phyloP scores from a whole-genome alignment of 2,797 vertebrate species.

The Ptychadena robeensis region DNA sequence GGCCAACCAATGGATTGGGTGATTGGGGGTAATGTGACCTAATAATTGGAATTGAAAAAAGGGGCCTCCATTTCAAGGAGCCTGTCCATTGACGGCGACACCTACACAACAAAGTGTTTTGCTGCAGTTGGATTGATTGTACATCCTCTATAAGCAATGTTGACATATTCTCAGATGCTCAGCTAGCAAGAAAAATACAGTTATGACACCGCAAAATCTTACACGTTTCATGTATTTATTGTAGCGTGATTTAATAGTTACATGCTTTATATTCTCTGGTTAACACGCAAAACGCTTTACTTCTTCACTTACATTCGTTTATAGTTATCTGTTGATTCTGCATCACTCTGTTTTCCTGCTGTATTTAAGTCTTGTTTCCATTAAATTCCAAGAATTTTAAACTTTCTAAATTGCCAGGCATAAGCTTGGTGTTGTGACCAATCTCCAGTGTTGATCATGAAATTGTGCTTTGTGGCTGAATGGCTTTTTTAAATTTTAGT shows the following conservation, averaged over 20 bases:
- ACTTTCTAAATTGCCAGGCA: neutral
- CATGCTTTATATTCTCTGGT: neutral
- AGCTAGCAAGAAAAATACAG: too few relatives aligned
- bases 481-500: neutral
- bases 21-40: too few relatives aligned
- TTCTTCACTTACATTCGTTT: neutral
- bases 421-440: neutral
- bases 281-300: neutral
- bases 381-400: neutral
- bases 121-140: too few relatives aligned
- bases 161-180: too few relatives aligned
- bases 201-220: neutral
- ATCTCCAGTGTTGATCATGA: neutral
- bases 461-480: neutral
- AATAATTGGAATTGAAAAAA: too few relatives aligned
- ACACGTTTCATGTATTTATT: neutral
- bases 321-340: neutral
- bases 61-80: too few relatives aligned
- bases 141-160: too few relatives aligned
- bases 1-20: too few relatives aligned
- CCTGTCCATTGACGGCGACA: too few relatives aligned
- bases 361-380: neutral
- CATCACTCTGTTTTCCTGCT: neutral
- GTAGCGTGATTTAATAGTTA: neutral
- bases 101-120: too few relatives aligned